A percentile compares a stretch with the other conserved stretches of the same genome.
Conservation (phyloP, 2,113 vertebrate species). For the Elephas maximus region DNA sequence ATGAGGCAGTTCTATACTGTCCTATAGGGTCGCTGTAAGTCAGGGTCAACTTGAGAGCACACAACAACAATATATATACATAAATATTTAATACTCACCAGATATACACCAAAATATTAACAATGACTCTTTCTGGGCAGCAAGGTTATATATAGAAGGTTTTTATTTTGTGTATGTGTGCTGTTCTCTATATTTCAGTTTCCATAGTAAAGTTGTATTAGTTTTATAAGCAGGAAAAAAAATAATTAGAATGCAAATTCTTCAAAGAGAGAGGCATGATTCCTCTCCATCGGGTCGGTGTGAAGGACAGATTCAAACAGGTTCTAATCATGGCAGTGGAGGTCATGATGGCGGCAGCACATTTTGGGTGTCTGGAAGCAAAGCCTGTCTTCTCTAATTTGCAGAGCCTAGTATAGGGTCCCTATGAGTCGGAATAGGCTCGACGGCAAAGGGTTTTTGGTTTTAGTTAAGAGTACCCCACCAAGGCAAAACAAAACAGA, state of each 20-base stretch:
- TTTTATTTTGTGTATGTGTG: neutral
- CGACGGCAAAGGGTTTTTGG: no score
- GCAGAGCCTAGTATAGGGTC: neutral
- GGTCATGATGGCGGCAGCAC: neutral
- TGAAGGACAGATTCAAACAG: neutral
- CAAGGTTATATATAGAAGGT: neutral
- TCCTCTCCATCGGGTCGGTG: neutral
- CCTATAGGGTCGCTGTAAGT: neutral
- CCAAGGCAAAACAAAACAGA: constrained; percentile 6
- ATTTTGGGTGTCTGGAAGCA: neutral
- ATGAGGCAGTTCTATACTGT: no score
- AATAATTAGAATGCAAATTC: constrained; percentile 22
- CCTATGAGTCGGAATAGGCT: no score
- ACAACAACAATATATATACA: neutral
- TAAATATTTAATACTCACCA: neutral
- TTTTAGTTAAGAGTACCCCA: neutral
- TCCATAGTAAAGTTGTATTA: neutral
- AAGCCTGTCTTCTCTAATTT: neutral
- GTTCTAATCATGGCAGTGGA: neutral
- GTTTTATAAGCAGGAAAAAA: constrained; percentile 5
- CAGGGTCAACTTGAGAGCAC: neutral
- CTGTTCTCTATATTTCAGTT: constrained; percentile 37
- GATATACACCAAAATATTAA: neutral
- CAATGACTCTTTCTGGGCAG: neutral
- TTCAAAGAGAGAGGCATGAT: neutral